These are phyloP conservation scores for Sitta carolinensis DNA, from an alignment of 2,797 vertebrate genomes.

Conservation along the genomic window DNA sequence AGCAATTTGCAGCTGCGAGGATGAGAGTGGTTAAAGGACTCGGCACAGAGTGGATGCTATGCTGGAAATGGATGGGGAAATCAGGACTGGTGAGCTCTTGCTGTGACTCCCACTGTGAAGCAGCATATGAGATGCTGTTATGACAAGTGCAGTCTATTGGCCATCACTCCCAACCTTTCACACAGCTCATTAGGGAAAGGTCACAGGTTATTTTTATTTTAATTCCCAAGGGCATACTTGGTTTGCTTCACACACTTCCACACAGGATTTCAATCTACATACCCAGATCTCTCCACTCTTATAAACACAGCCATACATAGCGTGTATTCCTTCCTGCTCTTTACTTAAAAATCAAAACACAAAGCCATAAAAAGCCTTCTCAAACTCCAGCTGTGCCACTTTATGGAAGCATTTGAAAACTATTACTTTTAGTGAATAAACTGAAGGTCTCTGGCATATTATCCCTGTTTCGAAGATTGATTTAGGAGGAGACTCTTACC, in stretches of 20 bases:
- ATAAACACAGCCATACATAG: conserved; percentile 15
- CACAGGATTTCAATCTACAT: not conserved
- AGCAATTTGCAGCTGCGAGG: not conserved
- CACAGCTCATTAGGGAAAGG: conserved; percentile 56
- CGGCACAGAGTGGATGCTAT: not conserved
- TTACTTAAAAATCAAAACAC: conserved; percentile 30
- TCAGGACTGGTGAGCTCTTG: conserved; percentile 11
- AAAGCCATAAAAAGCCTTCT: conserved; percentile 47
- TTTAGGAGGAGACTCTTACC: not conserved
- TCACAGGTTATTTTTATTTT: conserved; percentile 37
- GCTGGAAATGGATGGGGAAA: conserved; percentile 29
- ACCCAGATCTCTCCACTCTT: not conserved
- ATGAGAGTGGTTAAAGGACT: not conserved
- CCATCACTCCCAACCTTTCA: conserved; percentile 52
- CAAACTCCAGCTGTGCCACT: conserved; percentile 42
- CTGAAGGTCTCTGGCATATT: not conserved
- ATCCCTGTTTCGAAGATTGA: not conserved
- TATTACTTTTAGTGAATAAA: conserved; percentile 32
- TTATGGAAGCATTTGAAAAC: conserved; percentile 55
- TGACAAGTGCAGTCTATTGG: conserved; percentile 25
- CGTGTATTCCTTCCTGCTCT: conserved; percentile 12
- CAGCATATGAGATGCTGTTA: conserved; percentile 19
- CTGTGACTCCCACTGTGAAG: conserved; percentile 40
- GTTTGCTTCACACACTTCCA: conserved; percentile 39
- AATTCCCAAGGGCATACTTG: conserved; percentile 21